Conservation (phyloP, 1,140 invertebrate species). For the Drosophila ficusphila region DNA sequence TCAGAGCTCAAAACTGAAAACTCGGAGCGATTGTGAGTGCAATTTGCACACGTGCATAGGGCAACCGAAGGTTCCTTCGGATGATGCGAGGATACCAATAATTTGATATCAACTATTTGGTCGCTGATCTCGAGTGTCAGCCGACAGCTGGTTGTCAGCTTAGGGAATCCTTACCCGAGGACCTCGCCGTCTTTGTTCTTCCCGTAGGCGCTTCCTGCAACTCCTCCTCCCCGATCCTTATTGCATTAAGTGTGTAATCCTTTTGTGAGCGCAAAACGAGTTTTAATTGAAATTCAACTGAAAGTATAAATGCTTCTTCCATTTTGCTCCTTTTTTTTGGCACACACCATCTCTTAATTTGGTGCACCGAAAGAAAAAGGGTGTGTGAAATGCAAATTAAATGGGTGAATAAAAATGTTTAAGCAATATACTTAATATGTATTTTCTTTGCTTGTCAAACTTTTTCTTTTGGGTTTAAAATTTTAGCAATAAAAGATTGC, state of each 20-base stretch:
- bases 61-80: slow-evolving; percentile 14
- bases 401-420: too few species aligned
- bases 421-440: too few species aligned
- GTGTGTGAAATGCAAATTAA: neutral
- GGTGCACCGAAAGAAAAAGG: slow-evolving; percentile 1
- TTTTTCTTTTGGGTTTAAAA: too few species aligned
- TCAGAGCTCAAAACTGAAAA: neutral
- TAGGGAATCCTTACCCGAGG: slow-evolving; percentile 5
- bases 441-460: too few species aligned
- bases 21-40: slow-evolving; percentile 13
- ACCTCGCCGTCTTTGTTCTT: slow-evolving; percentile 21
- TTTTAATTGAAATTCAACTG: slow-evolving; percentile 80
- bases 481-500: too few species aligned
- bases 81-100: slow-evolving; percentile 24
- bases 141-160: slow-evolving; percentile 52
- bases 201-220: slow-evolving; percentile 76
- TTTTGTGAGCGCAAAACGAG: slow-evolving; percentile 58
- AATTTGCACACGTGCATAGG: slow-evolving; percentile 46
- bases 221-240: slow-evolving; percentile 59
- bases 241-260: slow-evolving; percentile 79
- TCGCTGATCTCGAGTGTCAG: slow-evolving; percentile 68
- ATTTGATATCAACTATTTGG: slow-evolving; percentile 71
- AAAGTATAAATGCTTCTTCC: slow-evolving; percentile 33
- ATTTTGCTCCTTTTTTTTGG: slow-evolving; percentile 65
- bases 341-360: slow-evolving; percentile 71